Percentiles rank a stretch among this genome's conserved stretches.
phyloP scores from a whole-genome alignment of 2,113 vertebrate genomes.

The Empidonax alnorum region DNA sequence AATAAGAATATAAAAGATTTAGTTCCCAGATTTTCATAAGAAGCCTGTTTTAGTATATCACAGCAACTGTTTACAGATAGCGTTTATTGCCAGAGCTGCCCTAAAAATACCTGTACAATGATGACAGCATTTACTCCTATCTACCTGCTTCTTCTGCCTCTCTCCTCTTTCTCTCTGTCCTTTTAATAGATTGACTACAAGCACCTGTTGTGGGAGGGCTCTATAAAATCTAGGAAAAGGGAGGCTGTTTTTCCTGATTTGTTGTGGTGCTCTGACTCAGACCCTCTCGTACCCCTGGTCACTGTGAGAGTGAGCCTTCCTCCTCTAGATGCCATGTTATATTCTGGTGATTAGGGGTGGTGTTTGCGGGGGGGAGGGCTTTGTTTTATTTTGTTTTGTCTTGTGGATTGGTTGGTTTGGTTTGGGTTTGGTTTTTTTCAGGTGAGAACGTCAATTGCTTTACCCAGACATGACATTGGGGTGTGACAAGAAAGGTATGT shows the following conservation, averaged over 20 bases:
- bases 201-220: neutral
- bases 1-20: neutral
- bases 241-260: neutral
- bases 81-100: neutral
- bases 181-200: neutral
- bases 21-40: neutral
- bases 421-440: neutral
- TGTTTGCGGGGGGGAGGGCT: neutral
- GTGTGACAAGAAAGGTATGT: neutral
- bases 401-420: neutral
- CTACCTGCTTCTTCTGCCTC: neutral
- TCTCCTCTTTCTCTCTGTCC: neutral
- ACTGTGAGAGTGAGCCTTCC: neutral
- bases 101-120: neutral
- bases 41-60: neutral
- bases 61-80: neutral
- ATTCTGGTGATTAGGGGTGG: neutral
- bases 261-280: neutral
- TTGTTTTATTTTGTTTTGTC: neutral
- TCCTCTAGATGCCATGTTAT: accelerated
- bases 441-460: neutral
- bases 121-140: neutral
- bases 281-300: accelerated
- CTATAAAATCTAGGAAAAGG: neutral
- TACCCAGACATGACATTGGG: accelerated